These are phyloP conservation scores for Elymnias hypermnestra DNA, from an alignment of 1,140 invertebrate species.

Conservation along the genomic window DNA sequence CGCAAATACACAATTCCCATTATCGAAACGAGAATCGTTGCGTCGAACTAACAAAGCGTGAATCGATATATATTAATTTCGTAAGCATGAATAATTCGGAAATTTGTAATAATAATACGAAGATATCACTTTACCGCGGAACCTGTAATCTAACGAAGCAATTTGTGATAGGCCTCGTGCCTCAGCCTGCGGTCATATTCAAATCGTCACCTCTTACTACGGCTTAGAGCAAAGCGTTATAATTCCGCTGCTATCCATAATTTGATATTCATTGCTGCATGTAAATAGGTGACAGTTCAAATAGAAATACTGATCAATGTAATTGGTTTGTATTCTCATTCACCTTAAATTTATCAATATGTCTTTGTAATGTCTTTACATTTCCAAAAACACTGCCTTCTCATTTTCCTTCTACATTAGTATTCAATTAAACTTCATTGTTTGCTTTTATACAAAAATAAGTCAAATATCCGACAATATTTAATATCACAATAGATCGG, in stretches of 20 bases:
- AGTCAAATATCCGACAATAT: too few species aligned
- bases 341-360: too few species aligned
- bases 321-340: too few species aligned
- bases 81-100: constrained; percentile 12
- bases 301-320: too few species aligned
- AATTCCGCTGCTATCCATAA: not conserved
- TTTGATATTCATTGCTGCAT: not conserved
- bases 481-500: too few species aligned
- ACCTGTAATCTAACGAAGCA: constrained; percentile 23
- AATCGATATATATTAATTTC: constrained; percentile 8
- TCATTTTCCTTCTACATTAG: too few species aligned
- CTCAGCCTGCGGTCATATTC: constrained; percentile 22
- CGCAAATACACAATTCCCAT: too few species aligned
- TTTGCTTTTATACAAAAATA: too few species aligned
- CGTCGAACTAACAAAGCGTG: not conserved
- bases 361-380: too few species aligned
- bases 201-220: constrained; percentile 9
- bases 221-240: not conserved
- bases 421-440: too few species aligned
- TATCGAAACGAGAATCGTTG: not conserved
- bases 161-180: constrained; percentile 19
- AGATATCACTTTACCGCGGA: constrained; percentile 14
- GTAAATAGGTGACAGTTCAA: too few species aligned
- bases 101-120: constrained; percentile 12
- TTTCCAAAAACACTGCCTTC: too few species aligned